phyloP scores from a whole-genome alignment of 30 jellyfish, hydroid and myxozoan genomes.

The Catostylus mosaicus region DNA sequence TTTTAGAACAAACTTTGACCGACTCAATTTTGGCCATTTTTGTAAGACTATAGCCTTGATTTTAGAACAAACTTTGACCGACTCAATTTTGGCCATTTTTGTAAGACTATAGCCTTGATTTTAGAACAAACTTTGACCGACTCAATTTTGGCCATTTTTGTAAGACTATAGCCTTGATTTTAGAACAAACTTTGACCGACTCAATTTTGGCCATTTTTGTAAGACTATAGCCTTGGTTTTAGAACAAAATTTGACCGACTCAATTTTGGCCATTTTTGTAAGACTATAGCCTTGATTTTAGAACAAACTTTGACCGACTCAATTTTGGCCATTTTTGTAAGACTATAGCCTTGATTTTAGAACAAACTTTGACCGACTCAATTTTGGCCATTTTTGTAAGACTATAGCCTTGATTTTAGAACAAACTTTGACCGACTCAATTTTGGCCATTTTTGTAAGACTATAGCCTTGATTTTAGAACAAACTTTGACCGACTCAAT shows the following conservation, averaged over 20 bases:
- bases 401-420: conserved; percentile 24
- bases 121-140: background rate
- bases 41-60: background rate
- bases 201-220: background rate
- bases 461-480: background rate
- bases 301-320: background rate
- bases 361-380: background rate
- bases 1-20: no score
- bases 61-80: background rate
- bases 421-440: background rate
- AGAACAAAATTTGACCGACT: background rate
- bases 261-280: background rate
- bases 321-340: background rate
- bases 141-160: background rate
- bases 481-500: background rate
- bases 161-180: no score
- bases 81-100: background rate
- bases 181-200: background rate
- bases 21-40: background rate
- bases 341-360: no score
- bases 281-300: no score
- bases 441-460: background rate
- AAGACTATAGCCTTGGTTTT: background rate
- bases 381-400: no score
- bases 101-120: conserved; percentile 30